These are phyloP conservation scores for Cryptus armator DNA, from an alignment of 2,888 invertebrate species.

Conservation along the genomic window DNA sequence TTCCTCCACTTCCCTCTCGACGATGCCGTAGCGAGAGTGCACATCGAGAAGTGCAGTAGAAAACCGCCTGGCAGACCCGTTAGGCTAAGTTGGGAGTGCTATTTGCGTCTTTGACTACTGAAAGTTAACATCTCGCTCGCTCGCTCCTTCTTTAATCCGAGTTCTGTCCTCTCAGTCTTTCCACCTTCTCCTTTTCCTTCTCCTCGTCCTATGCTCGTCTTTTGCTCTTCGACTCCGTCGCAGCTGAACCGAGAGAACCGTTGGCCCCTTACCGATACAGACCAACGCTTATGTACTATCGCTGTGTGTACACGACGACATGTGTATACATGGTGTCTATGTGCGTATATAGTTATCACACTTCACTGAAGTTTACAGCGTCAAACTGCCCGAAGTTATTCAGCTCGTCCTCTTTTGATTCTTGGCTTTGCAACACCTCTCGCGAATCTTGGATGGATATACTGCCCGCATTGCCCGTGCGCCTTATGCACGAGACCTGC, in stretches of 20 bases:
- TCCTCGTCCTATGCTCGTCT: conserved; percentile 34
- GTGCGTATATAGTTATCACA: conserved; percentile 7
- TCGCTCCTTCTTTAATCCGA: conserved; percentile 61
- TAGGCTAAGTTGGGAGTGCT: conserved; percentile 85
- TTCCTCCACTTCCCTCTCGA: conserved; percentile 60
- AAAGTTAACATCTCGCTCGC: conserved; percentile 70
- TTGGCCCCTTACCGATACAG: conserved; percentile 16
- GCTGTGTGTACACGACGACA: not conserved
- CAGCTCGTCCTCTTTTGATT: not conserved
- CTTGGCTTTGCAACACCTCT: conserved; percentile 11
- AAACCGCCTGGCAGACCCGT: conserved; percentile 77
- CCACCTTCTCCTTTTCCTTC: conserved; percentile 30
- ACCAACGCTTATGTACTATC: not conserved
- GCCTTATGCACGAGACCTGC: not conserved
- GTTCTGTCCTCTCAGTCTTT: conserved; percentile 45
- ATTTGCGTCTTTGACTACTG: conserved; percentile 84
- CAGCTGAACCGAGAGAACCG: conserved; percentile 21
- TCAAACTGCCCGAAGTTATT: not conserved
- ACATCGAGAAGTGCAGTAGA: conserved; percentile 53
- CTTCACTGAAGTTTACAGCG: conserved; percentile 23
- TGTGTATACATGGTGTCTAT: not conserved
- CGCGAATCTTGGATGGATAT: conserved; percentile 10
- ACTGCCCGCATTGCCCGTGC: not conserved
- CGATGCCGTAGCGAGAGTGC: conserved; percentile 66
- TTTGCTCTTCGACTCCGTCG: conserved; percentile 41